Conservation (phyloP, 2,797 vertebrate genomes). For the Sylvilagus floridanus region DNA sequence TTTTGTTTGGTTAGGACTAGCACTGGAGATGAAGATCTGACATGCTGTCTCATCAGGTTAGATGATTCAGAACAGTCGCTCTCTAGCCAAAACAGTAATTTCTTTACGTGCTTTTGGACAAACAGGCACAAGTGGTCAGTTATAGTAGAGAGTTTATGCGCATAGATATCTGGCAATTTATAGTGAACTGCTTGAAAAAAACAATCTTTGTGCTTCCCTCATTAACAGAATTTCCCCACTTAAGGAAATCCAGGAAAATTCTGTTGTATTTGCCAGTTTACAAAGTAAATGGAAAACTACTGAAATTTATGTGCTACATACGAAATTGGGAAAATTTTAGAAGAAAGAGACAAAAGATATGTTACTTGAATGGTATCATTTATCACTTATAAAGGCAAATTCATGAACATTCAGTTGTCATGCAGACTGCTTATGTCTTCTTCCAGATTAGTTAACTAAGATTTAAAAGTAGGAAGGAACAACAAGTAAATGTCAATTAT, state of each 20-base stretch:
- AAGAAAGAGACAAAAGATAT: neutral
- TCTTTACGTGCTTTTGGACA: neutral
- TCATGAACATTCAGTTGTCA: neutral
- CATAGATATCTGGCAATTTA: slow-evolving; percentile 16
- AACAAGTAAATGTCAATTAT: slow-evolving; percentile 37
- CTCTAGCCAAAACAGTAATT: neutral
- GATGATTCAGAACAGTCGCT: neutral
- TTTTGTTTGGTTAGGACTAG: slow-evolving; percentile 85
- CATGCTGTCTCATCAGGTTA: neutral
- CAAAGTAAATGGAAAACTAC: neutral
- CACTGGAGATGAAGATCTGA: neutral
- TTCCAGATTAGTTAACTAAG: slow-evolving; percentile 28
- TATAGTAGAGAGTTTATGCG: neutral
- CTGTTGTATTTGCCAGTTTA: slow-evolving; percentile 25
- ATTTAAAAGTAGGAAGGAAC: neutral
- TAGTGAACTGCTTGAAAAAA: slow-evolving; percentile 47
- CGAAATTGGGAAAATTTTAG: slow-evolving; percentile 13
- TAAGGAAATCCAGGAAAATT: slow-evolving; percentile 36
- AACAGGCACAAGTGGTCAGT: neutral
- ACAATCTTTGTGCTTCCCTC: neutral
- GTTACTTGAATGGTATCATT: neutral
- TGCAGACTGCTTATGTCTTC: slow-evolving; percentile 28
- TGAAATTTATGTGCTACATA: slow-evolving; percentile 45
- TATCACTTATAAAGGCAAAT: slow-evolving; percentile 28
- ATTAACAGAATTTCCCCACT: neutral